Evolutionary conservation across 1,140 invertebrate genomes (phyloP).

Genomic region (Drosophila littoralis): DNA sequence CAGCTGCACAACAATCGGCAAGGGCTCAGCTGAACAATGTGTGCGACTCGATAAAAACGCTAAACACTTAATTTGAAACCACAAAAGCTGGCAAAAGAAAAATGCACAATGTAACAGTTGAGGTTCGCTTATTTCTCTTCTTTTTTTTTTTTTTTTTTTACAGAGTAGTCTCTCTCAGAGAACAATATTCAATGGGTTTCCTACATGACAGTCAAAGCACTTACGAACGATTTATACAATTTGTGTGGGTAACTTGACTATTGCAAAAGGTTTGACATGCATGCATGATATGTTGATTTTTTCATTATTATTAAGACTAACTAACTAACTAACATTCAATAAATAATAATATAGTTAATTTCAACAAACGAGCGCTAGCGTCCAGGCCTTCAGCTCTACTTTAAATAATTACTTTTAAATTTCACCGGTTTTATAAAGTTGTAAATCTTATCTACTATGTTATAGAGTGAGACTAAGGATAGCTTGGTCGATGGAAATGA

Average conservation of each 20-base stretch:
- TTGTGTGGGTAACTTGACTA: background rate
- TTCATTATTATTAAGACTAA: background rate
- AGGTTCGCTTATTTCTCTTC: background rate
- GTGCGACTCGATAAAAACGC: constrained; percentile 47
- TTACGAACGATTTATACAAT: background rate
- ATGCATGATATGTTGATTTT: background rate
- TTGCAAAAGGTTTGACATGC: background rate
- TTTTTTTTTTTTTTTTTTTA: background rate
- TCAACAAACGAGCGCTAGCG: too few relatives aligned
- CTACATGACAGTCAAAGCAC: background rate
- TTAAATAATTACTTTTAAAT: too few relatives aligned
- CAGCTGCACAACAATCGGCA: background rate
- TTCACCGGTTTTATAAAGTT: too few relatives aligned
- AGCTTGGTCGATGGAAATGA: too few relatives aligned
- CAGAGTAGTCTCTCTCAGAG: background rate
- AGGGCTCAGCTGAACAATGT: constrained; percentile 8
- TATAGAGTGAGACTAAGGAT: too few relatives aligned
- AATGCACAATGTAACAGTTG: constrained; percentile 39
- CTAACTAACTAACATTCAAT: too few relatives aligned
- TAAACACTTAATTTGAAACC: constrained; percentile 74
- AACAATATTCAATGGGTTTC: background rate
- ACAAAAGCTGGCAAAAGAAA: constrained; percentile 34
- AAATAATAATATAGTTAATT: too few relatives aligned
- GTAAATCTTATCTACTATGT: too few relatives aligned
- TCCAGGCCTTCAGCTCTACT: too few relatives aligned